Evolutionary conservation across 2,797 vertebrate genomes (phyloP), one percentile per base, ranked within the genome.

Genomic region (Petrocephalus sullivani): DNA sequence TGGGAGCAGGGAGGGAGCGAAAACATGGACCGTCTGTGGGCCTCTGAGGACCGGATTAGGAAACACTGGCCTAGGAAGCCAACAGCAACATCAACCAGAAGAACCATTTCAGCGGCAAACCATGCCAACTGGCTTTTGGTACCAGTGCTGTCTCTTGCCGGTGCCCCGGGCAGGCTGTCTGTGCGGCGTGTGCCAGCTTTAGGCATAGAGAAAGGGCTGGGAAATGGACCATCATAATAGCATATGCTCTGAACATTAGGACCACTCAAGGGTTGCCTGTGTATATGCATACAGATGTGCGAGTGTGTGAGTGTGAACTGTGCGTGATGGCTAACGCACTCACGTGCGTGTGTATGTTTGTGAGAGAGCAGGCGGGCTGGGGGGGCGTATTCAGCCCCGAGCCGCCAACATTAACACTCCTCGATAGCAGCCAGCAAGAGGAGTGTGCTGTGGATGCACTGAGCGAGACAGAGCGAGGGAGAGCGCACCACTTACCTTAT

Each of bases 401-500:
- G 16, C 28, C 8, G 7, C 54, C 7, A 16, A n/a, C 71, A 49
- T 1, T 9, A 58, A 86, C 56, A 7, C 56, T 41, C 16, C 23
- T 2, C 56, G 54, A 56, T 58, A 61, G 8, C 84, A 60, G 54
- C 51, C 16, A 28, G 33, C 53, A 57, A 23, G 85, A 61, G 7
- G 51, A 84, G 82, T 9, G 51, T 1, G 82, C 12, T 54, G 53
- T 54, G 21, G 51, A 28, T 12, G 49, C 12, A 84, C 21, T n/a
- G 71, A 58, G 57, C 4, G 57, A 58, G 57, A 58, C 16, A n/a
- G 56, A 57, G 19, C 3, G 57, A 58, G 64, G 5, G 19, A n/a
- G 41, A 78, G 41, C n/a, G 37, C 19, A 78, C 71, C 71, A n/a
- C 41, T 78, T 78, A 78, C 71, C 71, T 78, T 78, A 78, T 78